These are phyloP conservation scores for Caenorhabditis imperialis DNA, from an alignment of 2,888 invertebrate species.

Conservation along the genomic window DNA sequence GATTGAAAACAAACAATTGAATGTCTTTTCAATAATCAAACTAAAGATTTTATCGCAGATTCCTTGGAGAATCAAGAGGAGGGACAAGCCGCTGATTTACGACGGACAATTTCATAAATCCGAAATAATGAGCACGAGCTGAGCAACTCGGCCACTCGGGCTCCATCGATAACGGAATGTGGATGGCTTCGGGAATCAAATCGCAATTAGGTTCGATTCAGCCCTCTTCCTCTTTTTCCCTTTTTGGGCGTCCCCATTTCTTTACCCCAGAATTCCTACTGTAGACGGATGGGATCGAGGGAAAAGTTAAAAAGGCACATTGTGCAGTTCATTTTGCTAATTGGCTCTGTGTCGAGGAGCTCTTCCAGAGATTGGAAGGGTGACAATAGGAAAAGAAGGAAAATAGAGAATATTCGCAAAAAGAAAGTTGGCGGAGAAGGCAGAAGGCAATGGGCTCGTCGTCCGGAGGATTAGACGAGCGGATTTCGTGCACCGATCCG, in stretches of 20 bases:
- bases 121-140: slow-evolving; percentile 1
- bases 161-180: background rate
- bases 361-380: background rate
- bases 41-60: no score
- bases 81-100: background rate
- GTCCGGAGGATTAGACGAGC: slow-evolving; percentile 10
- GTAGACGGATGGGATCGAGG: background rate
- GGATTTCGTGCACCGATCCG: slow-evolving; percentile 2
- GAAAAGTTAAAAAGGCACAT: no score
- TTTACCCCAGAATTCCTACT: background rate
- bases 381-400: slow-evolving; percentile 2
- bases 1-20: no score
- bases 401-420: no score
- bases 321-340: slow-evolving; percentile 3
- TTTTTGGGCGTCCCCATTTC: background rate
- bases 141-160: background rate
- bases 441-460: background rate
- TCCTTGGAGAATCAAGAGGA: background rate
- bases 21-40: no score
- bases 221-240: background rate
- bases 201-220: background rate
- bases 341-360: no score
- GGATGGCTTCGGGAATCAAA: background rate
- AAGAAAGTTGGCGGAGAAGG: background rate
- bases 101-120: slow-evolving; percentile 2